Evolutionary conservation across 53 echinoderm and acorn worm genomes (phyloP), one percentile per base, ranked within the genome.

Genomic region (Paracentrotus lividus): DNA sequence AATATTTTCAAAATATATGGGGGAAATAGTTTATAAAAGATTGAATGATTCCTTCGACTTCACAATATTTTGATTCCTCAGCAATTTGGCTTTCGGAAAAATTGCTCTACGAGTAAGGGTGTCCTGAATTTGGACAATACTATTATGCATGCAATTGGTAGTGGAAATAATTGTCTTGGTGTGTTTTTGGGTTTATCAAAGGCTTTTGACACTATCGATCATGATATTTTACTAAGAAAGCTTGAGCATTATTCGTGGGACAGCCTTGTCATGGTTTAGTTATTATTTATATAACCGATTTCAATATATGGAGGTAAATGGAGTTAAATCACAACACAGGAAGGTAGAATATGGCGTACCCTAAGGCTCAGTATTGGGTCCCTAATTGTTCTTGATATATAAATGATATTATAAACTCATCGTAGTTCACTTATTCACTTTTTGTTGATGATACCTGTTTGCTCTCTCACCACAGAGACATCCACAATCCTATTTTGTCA

Each of bases 1-100:
- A 77, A 77, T 77, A 31, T 77, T 77, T 77, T 36, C 77, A n/a
- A n/a, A n/a, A n/a, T n/a, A n/a, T n/a, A n/a, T 77, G 6, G 77
- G 40, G 77, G 40, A 36, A 36, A 13, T 34, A 77, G 77, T 77
- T 4, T 31, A 40, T 5, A 40, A 77, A 77, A 77, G 77, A 42
- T 40, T 77, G 21, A 77, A 77, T 77, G 42, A 77, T 33, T 77
- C 40, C 18, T 77, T 36, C 77, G 34, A 38, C 77, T 77, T 36
- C 34, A 77, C 21, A 18, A 77, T 42, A 23, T 77, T 77, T 77
- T 77, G 77, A 77, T 77, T 38, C 77, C 77, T 18, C 76, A 76
- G 76, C 76, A 76, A 76, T 76, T 76, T 76, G 76, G 76, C 36
- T 76, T 76, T 23, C 77, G 42, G 1, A 76, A 45, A 77, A 77